phyloP scores from a whole-genome alignment of 2,888 invertebrate genomes.

The Cephus pulcher region DNA sequence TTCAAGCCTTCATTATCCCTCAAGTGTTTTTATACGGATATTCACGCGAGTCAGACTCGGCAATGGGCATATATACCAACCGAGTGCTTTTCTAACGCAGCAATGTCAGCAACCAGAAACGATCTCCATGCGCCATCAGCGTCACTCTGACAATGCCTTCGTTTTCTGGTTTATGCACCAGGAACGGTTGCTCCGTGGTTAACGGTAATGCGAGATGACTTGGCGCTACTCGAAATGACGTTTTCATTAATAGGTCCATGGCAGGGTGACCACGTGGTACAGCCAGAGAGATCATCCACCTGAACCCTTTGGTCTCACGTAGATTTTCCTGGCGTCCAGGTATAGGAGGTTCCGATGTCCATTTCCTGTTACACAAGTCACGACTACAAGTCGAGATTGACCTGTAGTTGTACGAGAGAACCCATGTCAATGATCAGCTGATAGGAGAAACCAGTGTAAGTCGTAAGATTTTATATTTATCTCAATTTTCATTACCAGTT shows the following conservation, averaged over 20 bases:
- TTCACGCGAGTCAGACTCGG: not conserved
- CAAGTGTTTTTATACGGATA: slow-evolving; percentile 8
- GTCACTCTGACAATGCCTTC: slow-evolving; percentile 4
- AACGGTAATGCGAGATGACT: slow-evolving; percentile 5
- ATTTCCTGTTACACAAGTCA: not conserved
- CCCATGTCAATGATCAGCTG: too few relatives aligned
- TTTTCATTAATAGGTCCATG: not conserved
- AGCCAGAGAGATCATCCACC: not conserved
- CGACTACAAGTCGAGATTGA: too few relatives aligned
- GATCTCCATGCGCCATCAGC: not conserved
- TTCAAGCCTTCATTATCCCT: not conserved
- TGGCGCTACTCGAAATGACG: not conserved
- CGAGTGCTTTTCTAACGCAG: not conserved
- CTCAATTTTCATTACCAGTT: not conserved
- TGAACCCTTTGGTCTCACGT: not conserved
- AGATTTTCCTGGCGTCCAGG: not conserved
- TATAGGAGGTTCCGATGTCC: not conserved
- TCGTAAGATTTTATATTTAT: not conserved
- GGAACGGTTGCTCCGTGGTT: not conserved
- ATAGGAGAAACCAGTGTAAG: not conserved
- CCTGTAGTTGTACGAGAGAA: too few relatives aligned
- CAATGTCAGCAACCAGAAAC: not conserved
- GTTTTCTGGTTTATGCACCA: slow-evolving; percentile 1
- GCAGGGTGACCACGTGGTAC: not conserved
- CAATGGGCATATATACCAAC: not conserved